A percentile compares a stretch with the other conserved stretches of the same genome.
Conservation (phyloP, 2,113 vertebrate species). For the Leiothrix lutea region DNA sequence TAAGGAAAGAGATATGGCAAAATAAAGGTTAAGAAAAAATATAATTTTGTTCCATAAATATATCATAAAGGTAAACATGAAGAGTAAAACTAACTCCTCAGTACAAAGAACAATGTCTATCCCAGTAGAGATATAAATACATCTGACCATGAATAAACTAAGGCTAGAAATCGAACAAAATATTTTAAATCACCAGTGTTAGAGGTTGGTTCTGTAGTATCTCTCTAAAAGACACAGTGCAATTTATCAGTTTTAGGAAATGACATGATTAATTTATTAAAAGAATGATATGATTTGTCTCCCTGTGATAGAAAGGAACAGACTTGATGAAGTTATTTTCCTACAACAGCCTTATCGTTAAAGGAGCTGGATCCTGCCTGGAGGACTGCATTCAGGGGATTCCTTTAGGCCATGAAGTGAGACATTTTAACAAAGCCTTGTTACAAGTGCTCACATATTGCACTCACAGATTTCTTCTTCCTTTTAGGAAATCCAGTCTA, state of each 20-base stretch:
- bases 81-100: background rate
- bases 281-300: background rate
- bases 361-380: background rate
- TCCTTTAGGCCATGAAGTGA: background rate
- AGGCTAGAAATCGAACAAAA: background rate
- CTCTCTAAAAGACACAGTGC: background rate
- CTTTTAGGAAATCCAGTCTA: background rate
- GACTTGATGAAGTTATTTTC: background rate
- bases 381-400: background rate
- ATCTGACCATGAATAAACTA: background rate
- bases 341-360: rapidly evolving
- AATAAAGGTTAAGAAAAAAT: background rate
- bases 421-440: background rate
- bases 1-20: background rate
- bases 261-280: background rate
- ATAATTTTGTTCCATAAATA: background rate
- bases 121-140: background rate
- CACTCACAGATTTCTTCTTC: background rate
- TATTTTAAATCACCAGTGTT: background rate
- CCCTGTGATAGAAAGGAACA: background rate
- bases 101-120: background rate
- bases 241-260: background rate
- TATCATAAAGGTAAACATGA: background rate
- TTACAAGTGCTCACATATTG: background rate
- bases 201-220: background rate